Evolutionary conservation across 2,113 vertebrate genomes (phyloP), one percentile per base, ranked within the genome.

Genomic region (Saccopteryx leptura): DNA sequence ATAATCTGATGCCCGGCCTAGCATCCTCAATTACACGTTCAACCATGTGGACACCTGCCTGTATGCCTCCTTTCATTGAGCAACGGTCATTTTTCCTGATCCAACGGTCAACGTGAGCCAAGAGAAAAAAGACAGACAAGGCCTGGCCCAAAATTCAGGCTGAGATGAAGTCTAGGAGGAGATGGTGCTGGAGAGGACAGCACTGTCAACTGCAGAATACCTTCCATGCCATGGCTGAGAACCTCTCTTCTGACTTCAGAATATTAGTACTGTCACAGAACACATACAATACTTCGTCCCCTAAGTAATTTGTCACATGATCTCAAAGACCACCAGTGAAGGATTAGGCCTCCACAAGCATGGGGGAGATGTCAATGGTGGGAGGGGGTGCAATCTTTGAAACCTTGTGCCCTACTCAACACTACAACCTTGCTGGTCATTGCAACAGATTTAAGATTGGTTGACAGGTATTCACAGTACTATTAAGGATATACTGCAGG

Each of bases 121-220:
- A 80, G 23, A 60, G n/a, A 75, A 48, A 81, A 91, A 87, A 92
- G 31, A 11, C 65, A 72, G 75, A 39, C 3, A 52, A 63, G 4
- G 31, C 6, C 74, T 61, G 63, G 69, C 39, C n/a, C 54, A 48
- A 92, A 83, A 56, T 79, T 94, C 58, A 50, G 58, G 75, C 48
- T 56, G 81, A 93, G 61, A 26, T 4, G 10, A 9, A 7, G 18
- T 14, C 4, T 9, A 11, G 54, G 21, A 81, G 63, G 75, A 85
- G 60, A 82, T 3, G n/a, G 23, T 48, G n/a, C 23, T 23, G 21
- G 63, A 76, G 24, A 91, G 18, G 9, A 28, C 61, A 63, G 48
- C 31, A 46, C 39, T n/a, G 8, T 80, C 46, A 79, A 19, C 31
- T 52, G 74, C 3, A 80, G 31, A 72, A 18, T 3, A 39, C 28